Evolutionary conservation across 2,888 invertebrate species (phyloP), one percentile per base, ranked within the genome.

Genomic region (Cataglyphis rosenhaueri): DNA sequence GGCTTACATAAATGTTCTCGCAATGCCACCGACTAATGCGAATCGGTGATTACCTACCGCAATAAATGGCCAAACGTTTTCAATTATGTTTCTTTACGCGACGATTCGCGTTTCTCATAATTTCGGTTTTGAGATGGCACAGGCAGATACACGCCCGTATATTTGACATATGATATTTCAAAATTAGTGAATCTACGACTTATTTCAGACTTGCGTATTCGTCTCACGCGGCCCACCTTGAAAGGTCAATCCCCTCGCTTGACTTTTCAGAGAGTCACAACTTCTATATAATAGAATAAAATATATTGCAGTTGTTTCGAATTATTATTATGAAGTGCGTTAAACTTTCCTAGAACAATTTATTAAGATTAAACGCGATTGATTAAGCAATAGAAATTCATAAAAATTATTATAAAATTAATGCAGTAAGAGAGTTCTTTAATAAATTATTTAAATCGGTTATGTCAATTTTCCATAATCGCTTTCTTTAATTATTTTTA

Each of bases 211-310:
- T 41, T 76, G 55, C 55, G 38, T 66, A 76, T 76, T 76, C 76
- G 68, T 55, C 76, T 76, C 76, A 76, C 75, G 76, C 57, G 38
- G n/a, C 76, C 48, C 70, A 57, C 76, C 76, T 76, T 68, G 57
- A 70, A 57, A 76, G 76, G 76, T 57, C 57, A 76, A 35, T 76
- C 70, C 70, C 76, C 76, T 68, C 21, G 38, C 55, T 29, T 41
- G 41, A 21, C 68, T 76, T 76, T 76, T 76, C 70, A 68, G 68
- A 29, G 65, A 65, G 38, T 9, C 74, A 5, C 41, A n/a, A 55
- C 29, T 55, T 25, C 25, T 55, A 66, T 32, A 41, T 41, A 18
- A 15, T 25, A 57, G n/a, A 57, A 57, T 68, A 57, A 21, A 76
- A 76, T 76, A 57, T 32, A 55, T 75, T 6, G 8, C n/a, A 52